Base-by-base conservation (phyloP, 2,888 invertebrate species). In the Nephrocerus scutellatus region DNA sequence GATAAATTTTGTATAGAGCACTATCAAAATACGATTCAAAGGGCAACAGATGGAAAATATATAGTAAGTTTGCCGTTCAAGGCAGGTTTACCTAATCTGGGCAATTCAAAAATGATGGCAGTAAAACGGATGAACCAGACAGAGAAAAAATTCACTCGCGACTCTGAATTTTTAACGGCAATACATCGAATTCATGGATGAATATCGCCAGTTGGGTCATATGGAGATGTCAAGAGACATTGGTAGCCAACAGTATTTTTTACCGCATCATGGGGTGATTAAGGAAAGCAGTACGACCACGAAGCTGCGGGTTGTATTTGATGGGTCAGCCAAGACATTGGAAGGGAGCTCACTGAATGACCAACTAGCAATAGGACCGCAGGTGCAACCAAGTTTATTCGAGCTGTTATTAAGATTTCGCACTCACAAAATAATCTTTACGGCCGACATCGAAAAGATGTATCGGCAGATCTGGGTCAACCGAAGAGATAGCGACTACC, bases 331-430 rank as follows among this genome's bases (percentile, higher is more conserved):
- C 15, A 34, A 38, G 16, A 43, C 43, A 10, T 24, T 40, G 4
- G 25, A 41, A 8, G 48, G 48, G 6, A 12, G 44, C 2, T 47
- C 49, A 18, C 29, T 53, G 4, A 59, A 56, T 32, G 48, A 51
- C 6, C 25, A 37, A 6, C 46, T 53, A 14, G 25, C 40, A 14
- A 25, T 16, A 9, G 47, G 47, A 10, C 41, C 41, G 6, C 25
- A 21, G n/a, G n/a, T 48, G 4, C 43, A 46, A 23, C 6, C 20
- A 8, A 33, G 43, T 30, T 20, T 43, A 9, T 30, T 36, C n/a
- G n/a, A n/a, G n/a, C n/a, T n/a, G n/a, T n/a, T n/a, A n/a, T n/a
- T n/a, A n/a, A n/a, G n/a, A n/a, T n/a, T n/a, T n/a, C n/a, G n/a
- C n/a, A n/a, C n/a, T n/a, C n/a, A n/a, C n/a, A n/a, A n/a, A n/a